A percentile compares a stretch with the other conserved stretches of the same genome.
Conservation (phyloP, 2,888 invertebrate species). For the Ichneumon xanthorius region DNA sequence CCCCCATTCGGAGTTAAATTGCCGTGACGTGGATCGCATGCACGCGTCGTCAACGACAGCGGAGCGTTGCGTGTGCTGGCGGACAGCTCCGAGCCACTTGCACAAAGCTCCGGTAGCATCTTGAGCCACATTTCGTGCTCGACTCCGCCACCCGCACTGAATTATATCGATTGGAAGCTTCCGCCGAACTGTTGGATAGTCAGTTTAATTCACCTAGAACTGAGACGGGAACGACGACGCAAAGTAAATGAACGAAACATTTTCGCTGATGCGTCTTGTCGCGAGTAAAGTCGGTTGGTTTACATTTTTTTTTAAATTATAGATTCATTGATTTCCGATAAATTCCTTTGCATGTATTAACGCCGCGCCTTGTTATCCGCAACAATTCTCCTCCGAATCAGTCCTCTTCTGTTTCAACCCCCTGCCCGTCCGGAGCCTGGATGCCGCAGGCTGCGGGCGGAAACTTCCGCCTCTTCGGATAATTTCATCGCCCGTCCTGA, state of each 20-base stretch:
- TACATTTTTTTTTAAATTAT: no score
- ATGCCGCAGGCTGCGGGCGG: background rate
- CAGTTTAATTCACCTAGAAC: background rate
- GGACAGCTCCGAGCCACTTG: slow-evolving; percentile 13
- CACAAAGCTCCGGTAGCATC: slow-evolving; percentile 21
- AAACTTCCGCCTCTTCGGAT: background rate
- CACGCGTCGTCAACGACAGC: slow-evolving; percentile 53
- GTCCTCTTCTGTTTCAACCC: background rate
- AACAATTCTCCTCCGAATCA: slow-evolving; percentile 14
- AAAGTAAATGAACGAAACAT: no score
- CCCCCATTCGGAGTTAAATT: slow-evolving; percentile 68
- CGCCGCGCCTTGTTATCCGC: background rate
- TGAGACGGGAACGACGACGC: background rate
- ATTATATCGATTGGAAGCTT: slow-evolving; percentile 19
- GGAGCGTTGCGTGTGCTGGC: slow-evolving; percentile 49
- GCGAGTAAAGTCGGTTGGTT: no score
- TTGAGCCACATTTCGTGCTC: slow-evolving; percentile 12
- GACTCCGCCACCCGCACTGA: background rate
- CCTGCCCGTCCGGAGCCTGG: background rate
- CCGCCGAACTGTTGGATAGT: background rate
- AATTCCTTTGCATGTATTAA: background rate
- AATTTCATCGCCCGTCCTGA: background rate
- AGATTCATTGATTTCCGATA: no score
- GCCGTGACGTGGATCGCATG: slow-evolving; percentile 71
- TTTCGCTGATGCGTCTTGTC: no score